Evolutionary conservation across 2,797 vertebrate species (phyloP).

Genomic region (Eulemur rubriventer): DNA sequence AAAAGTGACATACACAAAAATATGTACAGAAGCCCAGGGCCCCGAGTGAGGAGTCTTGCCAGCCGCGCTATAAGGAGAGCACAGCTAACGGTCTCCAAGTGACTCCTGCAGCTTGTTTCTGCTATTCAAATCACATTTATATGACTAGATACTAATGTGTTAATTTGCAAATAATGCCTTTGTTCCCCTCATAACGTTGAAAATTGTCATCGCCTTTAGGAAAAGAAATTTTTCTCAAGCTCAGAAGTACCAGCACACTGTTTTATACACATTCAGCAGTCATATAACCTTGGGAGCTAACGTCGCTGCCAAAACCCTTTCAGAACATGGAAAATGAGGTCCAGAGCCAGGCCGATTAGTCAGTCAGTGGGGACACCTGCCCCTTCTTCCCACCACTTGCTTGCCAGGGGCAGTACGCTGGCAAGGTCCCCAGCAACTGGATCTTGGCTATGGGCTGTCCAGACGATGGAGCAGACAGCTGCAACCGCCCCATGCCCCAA

Average conservation of each 20-base stretch:
- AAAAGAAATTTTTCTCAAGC: conserved; percentile 31
- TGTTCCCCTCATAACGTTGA: conserved; percentile 42
- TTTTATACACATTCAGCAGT: conserved; percentile 30
- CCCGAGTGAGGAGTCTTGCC: background rate
- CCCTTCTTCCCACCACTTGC: background rate
- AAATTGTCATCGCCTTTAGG: conserved; percentile 53
- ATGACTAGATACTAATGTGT: background rate
- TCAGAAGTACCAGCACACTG: background rate
- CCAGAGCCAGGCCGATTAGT: conserved; percentile 41
- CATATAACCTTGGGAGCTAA: background rate
- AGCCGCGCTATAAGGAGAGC: background rate
- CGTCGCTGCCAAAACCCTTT: conserved; percentile 34
- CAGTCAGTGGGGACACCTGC: conserved; percentile 34
- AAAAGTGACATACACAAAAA: background rate
- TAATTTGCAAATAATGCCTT: conserved; percentile 62
- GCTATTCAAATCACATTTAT: background rate
- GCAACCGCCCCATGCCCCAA: background rate
- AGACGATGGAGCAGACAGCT: background rate
- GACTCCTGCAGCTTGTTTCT: background rate
- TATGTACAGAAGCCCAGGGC: background rate
- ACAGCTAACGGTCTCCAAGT: accelerated
- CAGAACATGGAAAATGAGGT: conserved; percentile 49
- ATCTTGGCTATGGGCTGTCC: background rate
- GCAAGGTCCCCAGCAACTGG: background rate
- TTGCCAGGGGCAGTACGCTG: background rate